Evolutionary conservation across 2,113 vertebrate species (phyloP).

Genomic region (Uropsilus gracilis): DNA sequence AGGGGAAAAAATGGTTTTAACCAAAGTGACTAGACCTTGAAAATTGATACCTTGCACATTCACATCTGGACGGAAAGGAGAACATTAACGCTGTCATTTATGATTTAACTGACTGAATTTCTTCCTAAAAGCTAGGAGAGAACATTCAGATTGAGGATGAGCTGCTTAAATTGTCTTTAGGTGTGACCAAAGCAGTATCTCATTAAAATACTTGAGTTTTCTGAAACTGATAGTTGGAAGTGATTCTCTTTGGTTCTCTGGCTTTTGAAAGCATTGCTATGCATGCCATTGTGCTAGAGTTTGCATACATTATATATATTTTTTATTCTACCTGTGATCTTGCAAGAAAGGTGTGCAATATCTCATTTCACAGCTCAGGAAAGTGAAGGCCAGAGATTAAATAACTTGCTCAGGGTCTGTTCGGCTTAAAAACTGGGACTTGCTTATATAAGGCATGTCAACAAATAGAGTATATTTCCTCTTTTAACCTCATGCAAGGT

Average conservation of each 20-base stretch:
- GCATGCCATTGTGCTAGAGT: fast-evolving
- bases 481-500: not conserved
- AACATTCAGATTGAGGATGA: not conserved
- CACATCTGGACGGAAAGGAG: conserved; percentile 7
- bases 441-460: not conserved
- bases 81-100: not conserved
- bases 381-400: not conserved
- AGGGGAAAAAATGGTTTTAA: conserved; percentile 29
- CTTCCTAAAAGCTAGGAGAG: conserved; percentile 16
- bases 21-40: conserved; percentile 9
- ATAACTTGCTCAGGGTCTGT: not conserved
- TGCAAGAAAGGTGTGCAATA: not conserved
- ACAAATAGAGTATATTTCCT: not conserved
- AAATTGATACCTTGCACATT: conserved; percentile 28
- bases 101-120: conserved; percentile 44
- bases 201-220: conserved; percentile 7
- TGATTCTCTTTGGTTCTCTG: not conserved
- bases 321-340: not conserved
- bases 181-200: not conserved
- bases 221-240: not conserved
- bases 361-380: not conserved
- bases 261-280: not conserved
- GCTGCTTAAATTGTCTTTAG: not conserved
- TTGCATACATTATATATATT: not conserved
- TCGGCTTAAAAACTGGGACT: not conserved